phyloP scores from a whole-genome alignment of 92 coral and sea anemone species.

The Epizoanthus illoricatus region DNA sequence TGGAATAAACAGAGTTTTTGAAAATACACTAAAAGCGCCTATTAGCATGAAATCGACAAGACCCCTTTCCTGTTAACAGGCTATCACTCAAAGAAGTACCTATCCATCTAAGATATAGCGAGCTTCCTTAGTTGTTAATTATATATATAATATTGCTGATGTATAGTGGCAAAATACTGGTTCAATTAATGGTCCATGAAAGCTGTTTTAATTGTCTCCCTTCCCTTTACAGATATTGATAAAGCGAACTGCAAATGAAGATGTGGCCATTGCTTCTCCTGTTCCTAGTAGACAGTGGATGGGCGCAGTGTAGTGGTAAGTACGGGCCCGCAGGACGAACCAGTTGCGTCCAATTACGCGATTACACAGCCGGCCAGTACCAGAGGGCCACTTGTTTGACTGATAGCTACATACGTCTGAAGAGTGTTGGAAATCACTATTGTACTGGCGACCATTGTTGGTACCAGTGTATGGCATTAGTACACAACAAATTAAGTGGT shows the following conservation, averaged over 20 bases:
- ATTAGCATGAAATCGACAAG: no score
- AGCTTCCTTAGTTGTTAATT: no score
- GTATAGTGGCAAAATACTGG: no score
- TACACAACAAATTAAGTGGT: slow-evolving; percentile 6
- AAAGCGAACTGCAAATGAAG: not conserved
- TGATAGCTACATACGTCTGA: not conserved
- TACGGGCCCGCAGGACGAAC: not conserved
- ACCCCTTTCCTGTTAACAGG: no score
- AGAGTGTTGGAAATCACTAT: not conserved
- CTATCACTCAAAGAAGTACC: no score
- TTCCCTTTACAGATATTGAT: not conserved
- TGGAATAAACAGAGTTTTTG: no score
- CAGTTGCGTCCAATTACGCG: not conserved
- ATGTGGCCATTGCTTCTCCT: slow-evolving; percentile 7
- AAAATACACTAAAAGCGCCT: no score
- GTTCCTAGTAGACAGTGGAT: not conserved
- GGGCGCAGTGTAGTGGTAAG: not conserved
- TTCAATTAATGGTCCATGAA: no score
- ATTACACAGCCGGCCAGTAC: not conserved
- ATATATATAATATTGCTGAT: no score
- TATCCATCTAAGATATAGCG: no score
- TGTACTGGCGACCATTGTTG: slow-evolving; percentile 20
- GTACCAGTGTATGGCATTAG: slow-evolving; percentile 53
- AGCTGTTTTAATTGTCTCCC: no score
- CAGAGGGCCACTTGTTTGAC: slow-evolving; percentile 51